Percentiles rank a stretch among this genome's conserved stretches.
Evolutionary conservation across 1,140 invertebrate species (phyloP).

Genomic region (Drosophila pectinifera): DNA sequence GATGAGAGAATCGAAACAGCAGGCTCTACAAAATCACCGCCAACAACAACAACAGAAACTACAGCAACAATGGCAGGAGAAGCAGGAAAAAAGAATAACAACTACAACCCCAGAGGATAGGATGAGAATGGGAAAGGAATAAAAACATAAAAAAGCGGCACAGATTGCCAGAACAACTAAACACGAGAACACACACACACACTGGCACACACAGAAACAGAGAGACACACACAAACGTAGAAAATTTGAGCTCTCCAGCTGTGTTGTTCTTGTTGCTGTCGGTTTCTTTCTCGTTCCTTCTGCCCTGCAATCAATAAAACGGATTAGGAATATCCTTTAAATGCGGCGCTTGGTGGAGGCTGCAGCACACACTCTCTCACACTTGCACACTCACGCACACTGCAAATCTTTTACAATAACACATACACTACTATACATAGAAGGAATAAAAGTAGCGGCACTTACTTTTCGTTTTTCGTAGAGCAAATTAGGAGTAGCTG

Average conservation of each 20-base stretch:
- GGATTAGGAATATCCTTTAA: conserved; percentile 82
- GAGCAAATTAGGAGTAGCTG: conserved; percentile 28
- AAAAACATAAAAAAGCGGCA: conserved; percentile 73
- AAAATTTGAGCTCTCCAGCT: conserved; percentile 43
- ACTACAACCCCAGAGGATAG: conserved; percentile 63
- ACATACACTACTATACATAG: conserved; percentile 25
- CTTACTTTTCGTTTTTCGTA: conserved; percentile 42
- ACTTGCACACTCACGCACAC: conserved; percentile 29
- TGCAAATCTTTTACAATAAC: conserved; percentile 63
- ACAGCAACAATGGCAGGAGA: conserved; percentile 22
- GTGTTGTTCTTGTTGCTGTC: conserved; percentile 39
- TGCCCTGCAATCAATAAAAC: conserved; percentile 78
- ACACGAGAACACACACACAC: conserved; percentile 39
- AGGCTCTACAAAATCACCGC: conserved; percentile 33
- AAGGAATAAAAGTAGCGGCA: conserved; percentile 45
- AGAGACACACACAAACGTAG: conserved; percentile 22
- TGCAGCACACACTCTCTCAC: conserved; percentile 31
- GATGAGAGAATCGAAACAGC: conserved; percentile 34
- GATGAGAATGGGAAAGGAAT: conserved; percentile 46
- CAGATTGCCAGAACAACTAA: conserved; percentile 72
- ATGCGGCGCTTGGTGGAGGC: conserved; percentile 69
- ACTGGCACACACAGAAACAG: conserved; percentile 17
- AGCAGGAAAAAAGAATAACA: conserved; percentile 28
- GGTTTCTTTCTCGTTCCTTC: conserved; percentile 13
- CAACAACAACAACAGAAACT: conserved; percentile 13